Conservation (phyloP, 2,797 vertebrate species). For the Rhodeus uyekii region DNA sequence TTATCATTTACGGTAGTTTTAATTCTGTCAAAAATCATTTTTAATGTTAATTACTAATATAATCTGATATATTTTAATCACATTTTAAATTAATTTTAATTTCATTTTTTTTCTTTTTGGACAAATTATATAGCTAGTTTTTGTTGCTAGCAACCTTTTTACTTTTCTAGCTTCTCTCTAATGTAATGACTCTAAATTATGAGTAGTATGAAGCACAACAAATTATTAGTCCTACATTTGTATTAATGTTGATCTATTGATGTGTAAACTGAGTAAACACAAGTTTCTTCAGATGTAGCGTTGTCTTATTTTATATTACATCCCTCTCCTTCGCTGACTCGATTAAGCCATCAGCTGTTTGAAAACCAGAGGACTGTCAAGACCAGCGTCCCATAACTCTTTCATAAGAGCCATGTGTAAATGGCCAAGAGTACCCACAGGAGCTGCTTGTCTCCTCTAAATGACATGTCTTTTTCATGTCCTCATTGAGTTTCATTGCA, state of each 20-base stretch:
- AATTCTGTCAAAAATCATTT: background rate
- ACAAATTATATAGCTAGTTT: background rate
- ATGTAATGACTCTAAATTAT: background rate
- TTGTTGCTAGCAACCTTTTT: background rate
- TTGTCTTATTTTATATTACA: background rate
- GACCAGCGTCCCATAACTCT: conserved; percentile 30
- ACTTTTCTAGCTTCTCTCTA: background rate
- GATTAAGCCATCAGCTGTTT: conserved; percentile 39
- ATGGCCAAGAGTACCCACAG: background rate
- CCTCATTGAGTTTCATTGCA: conserved; percentile 28
- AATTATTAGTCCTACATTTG: background rate
- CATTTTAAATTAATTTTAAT: background rate
- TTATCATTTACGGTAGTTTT: background rate
- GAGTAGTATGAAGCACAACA: background rate
- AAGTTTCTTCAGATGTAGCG: background rate
- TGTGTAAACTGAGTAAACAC: conserved; percentile 9
- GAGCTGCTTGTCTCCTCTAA: conserved; percentile 24
- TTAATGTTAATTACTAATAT: background rate
- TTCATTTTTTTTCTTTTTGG: background rate
- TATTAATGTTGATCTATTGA: background rate
- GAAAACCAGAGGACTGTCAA: conserved; percentile 22
- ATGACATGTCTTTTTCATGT: conserved; percentile 22
- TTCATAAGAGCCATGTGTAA: conserved; percentile 12
- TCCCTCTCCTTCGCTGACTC: conserved; percentile 20
- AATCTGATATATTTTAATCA: background rate